Base-by-base conservation (phyloP, 2,888 invertebrate genomes). In the Macaria liturata region DNA sequence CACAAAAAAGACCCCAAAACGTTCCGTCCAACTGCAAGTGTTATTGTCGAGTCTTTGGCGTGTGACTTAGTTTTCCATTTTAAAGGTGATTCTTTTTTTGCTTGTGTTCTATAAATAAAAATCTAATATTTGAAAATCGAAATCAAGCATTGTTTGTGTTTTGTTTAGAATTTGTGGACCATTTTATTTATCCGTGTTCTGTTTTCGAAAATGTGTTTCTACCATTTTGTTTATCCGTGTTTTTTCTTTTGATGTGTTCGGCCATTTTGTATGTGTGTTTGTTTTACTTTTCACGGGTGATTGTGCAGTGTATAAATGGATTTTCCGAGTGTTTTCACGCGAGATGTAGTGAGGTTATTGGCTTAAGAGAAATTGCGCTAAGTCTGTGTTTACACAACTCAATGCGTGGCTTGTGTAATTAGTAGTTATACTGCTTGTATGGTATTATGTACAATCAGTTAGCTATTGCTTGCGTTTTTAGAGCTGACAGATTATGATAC, bases 11-110 rank as follows among this genome's bases (percentile, higher is more conserved):
- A 71, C 63, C 75, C 73, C 81, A 91, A 86, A 79, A 91, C 88
- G 88, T 85, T 85, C 75, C 90, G 87, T 74, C 77, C 84, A 78
- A 88, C 88, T 88, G 89, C 84, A 76, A 86, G 88, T 88, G 90
- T 89, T 73, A 80, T 84, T 68, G 88, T 91, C 76, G 91, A 91
- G 81, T 83, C 80, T 80, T 90, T 91, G 89, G 88, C 86, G 80
- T 81, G 89, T 87, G 88, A 89, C 78, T 83, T 91, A 75, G 74
- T 90, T 75, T 91, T 91, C 78, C 73, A 88, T 71, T 91, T 83
- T 66, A 80, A 85, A 91, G 91, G 91, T 91, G 88, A 88, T 69
- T 82, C 70, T 71, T 62, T 69, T 72, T 65, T 63, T 69, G 81
- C 70, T 71, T 62, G 68, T 72, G 20, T 20, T 20, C 20, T 20